Base-by-base conservation (phyloP, 2,888 invertebrate genomes). In the Dione vanillae region DNA sequence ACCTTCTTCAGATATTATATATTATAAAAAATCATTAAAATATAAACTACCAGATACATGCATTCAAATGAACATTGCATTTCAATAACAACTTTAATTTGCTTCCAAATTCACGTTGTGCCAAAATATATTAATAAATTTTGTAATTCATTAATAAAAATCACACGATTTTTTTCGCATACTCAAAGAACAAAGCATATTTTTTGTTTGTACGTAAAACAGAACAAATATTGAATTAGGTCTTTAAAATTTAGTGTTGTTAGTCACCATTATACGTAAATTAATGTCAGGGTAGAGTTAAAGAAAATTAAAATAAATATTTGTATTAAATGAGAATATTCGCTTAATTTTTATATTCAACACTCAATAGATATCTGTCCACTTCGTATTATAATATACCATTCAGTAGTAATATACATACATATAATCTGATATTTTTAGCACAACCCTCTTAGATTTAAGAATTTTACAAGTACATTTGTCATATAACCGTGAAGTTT, bases 221-320 rank as follows among this genome's bases (percentile, higher is more conserved):
- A 79, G 86, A 90, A 85, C 89, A 91, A 91, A 88, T 71, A 74
- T 73, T 66, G 85, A 85, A 85, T 86, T 90, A 89, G 87, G 80
- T 83, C 78, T 82, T 82, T 82, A 84, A 87, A 85, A 85, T 81
- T 88, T 92, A 92, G 91, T 87, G 84, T 90, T 90, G 83, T 89
- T 92, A 92, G 90, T 91, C 95, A 96, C 96, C 95, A 95, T 96
- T 95, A 96, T 96, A 96, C 96, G 96, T 96, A 96, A 96, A 96
- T 96, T 96, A 95, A 95, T 96, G 96, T 96, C 96, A 96, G 96
- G 96, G 96, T 96, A 92, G 92, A 91, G 81, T 87, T 86, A 90
- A 91, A 85, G 84, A 84, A 88, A 87, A 85, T 79, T 80, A 77
- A 77, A 82, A 80, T 78, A 84, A 83, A 84, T 86, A 83, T 83